Conservation (phyloP, 2,113 vertebrate species). For the Gasterosteus nipponicus region DNA sequence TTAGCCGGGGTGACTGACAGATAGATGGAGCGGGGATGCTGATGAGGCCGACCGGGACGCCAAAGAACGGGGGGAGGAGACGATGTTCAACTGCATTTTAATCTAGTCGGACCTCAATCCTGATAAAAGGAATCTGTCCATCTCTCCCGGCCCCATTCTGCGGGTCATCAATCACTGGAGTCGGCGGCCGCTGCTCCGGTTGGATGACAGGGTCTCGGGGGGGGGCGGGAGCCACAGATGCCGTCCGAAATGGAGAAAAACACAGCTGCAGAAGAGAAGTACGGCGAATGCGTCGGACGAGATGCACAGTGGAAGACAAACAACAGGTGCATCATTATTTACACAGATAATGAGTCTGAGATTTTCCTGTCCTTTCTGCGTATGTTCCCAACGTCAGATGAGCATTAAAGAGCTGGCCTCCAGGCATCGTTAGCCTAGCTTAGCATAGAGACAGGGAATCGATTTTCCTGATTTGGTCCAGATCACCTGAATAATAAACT, state of each 20-base stretch:
- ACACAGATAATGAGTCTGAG: neutral
- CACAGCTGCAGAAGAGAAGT: neutral
- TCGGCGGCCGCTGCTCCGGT: slow-evolving; percentile 40
- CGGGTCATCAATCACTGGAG: slow-evolving; percentile 68
- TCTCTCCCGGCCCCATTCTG: slow-evolving; percentile 60
- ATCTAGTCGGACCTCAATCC: slow-evolving; percentile 70
- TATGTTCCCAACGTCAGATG: neutral
- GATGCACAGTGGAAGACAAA: neutral
- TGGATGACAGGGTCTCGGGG: slow-evolving; percentile 42
- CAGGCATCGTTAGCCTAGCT: neutral
- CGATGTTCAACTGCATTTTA: slow-evolving; percentile 71
- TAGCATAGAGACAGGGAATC: neutral
- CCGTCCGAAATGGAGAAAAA: slow-evolving; percentile 39
- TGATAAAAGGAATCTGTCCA: slow-evolving; percentile 72
- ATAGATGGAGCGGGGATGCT: slow-evolving; percentile 15
- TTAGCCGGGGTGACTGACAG: slow-evolving; percentile 48
- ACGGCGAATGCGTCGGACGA: neutral
- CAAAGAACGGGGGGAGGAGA: slow-evolving; percentile 30
- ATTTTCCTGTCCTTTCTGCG: neutral
- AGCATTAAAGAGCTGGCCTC: neutral
- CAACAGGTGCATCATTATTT: slow-evolving; percentile 17
- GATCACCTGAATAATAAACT: neutral
- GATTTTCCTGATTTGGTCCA: neutral
- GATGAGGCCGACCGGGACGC: slow-evolving; percentile 15
- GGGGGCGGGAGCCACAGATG: slow-evolving; percentile 55